Evolutionary conservation across 2,113 vertebrate species (phyloP).

Genomic region (Monopterus albus): DNA sequence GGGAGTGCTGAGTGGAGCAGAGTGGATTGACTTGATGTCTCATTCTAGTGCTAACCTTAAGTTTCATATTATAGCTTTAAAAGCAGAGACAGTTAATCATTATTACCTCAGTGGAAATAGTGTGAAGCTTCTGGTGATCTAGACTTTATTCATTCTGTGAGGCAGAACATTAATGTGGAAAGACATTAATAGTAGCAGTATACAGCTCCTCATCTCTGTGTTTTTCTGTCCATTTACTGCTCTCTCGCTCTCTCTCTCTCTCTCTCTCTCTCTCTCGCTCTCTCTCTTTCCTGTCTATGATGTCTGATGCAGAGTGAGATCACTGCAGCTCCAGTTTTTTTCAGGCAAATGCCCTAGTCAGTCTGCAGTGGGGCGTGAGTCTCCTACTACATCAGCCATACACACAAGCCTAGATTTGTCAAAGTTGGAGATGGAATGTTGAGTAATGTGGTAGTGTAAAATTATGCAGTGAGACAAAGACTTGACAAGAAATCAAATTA

Average conservation of each 20-base stretch:
- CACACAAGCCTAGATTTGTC: background rate
- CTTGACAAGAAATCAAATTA: no score
- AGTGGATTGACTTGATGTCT: no score
- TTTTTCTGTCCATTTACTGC: no score
- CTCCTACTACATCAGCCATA: background rate
- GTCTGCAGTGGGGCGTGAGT: slow-evolving; percentile 41
- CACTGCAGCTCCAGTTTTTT: slow-evolving; percentile 38
- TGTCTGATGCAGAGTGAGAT: slow-evolving; percentile 49
- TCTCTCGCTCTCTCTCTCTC: no score
- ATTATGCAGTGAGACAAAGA: no score
- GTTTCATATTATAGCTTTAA: no score
- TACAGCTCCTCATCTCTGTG: background rate
- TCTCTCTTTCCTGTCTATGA: slow-evolving; percentile 1
- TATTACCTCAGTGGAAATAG: no score
- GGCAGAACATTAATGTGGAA: slow-evolving; percentile 5
- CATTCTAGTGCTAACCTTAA: no score
- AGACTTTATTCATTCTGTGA: slow-evolving; percentile 9
- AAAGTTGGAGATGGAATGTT: background rate
- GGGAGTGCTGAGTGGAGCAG: no score
- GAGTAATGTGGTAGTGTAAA: no score
- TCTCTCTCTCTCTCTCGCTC: background rate
- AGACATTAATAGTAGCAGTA: background rate
- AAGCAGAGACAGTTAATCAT: no score
- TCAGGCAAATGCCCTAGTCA: slow-evolving; percentile 5
- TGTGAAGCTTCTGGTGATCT: background rate